phyloP scores from a whole-genome alignment of 2,113 vertebrate genomes.

The Beaufortia kweichowensis region DNA sequence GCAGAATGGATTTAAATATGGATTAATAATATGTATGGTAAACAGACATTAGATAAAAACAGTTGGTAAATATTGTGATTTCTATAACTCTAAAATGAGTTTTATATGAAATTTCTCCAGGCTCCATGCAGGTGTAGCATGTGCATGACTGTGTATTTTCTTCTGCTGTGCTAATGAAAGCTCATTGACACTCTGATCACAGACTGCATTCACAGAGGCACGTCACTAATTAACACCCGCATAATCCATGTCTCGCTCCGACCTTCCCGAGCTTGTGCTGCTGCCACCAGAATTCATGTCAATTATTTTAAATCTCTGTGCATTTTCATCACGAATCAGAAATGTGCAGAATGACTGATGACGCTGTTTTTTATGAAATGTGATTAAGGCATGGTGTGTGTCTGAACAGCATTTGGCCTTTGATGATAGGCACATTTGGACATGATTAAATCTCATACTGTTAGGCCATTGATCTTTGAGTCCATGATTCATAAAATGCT shows the following conservation, averaged over 20 bases:
- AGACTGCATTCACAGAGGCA: slow-evolving; percentile 17
- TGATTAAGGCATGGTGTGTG: too few relatives aligned
- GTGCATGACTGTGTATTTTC: slow-evolving; percentile 27
- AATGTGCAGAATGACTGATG: background rate
- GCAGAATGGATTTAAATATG: too few relatives aligned
- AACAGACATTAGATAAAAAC: too few relatives aligned
- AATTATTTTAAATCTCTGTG: slow-evolving; percentile 23
- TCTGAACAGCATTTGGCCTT: slow-evolving; percentile 7
- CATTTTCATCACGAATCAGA: slow-evolving; percentile 3
- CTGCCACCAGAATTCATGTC: slow-evolving; percentile 33
- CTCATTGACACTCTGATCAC: slow-evolving; percentile 37
- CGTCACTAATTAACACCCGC: slow-evolving; percentile 36
- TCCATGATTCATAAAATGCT: background rate
- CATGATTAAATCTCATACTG: background rate
- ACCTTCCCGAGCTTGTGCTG: slow-evolving; percentile 20
- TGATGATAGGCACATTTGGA: background rate
- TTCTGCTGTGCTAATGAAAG: slow-evolving; percentile 30
- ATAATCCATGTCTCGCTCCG: slow-evolving; percentile 28
- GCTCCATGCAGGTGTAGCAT: background rate
- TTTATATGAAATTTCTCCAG: too few relatives aligned
- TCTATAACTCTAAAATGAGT: too few relatives aligned
- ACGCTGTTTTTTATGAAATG: background rate
- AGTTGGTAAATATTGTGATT: too few relatives aligned
- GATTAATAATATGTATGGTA: too few relatives aligned
- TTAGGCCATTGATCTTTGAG: background rate